A percentile compares a stretch with the other conserved stretches of the same genome.
Evolutionary conservation across 2,888 invertebrate genomes (phyloP).

Genomic region (Conops quadrifasciatus): DNA sequence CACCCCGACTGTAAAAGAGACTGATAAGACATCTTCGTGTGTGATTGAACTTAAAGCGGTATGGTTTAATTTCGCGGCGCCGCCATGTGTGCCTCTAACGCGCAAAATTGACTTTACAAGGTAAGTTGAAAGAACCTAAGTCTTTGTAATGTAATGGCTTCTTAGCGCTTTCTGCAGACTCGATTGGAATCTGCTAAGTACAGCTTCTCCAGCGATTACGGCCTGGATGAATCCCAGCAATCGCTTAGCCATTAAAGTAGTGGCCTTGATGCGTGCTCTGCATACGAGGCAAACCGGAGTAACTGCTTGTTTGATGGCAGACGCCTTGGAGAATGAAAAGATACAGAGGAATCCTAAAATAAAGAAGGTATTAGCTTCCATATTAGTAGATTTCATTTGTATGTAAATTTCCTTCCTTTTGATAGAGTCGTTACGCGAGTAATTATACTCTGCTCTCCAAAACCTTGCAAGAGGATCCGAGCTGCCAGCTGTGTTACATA

Average conservation of each 20-base stretch:
- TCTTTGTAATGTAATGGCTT: neutral
- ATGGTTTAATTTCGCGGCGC: slow-evolving; percentile 98
- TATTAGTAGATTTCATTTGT: neutral
- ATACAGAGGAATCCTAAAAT: slow-evolving; percentile 67
- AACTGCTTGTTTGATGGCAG: slow-evolving; percentile 94
- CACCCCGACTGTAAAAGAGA: slow-evolving; percentile 72
- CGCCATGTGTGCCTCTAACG: slow-evolving; percentile 92
- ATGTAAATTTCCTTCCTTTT: slow-evolving; percentile 19
- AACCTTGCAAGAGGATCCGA: slow-evolving; percentile 94
- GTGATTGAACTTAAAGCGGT: slow-evolving; percentile 88
- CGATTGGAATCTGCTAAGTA: slow-evolving; percentile 96
- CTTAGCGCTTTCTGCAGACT: slow-evolving; percentile 66
- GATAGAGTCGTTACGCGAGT: slow-evolving; percentile 84
- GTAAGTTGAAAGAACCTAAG: slow-evolving; percentile 60
- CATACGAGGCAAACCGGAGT: slow-evolving; percentile 84
- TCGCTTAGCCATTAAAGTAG: slow-evolving; percentile 84
- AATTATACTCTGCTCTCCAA: slow-evolving; percentile 87
- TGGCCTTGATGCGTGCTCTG: slow-evolving; percentile 81
- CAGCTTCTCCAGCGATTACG: slow-evolving; percentile 95
- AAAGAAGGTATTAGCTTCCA: slow-evolving; percentile 55
- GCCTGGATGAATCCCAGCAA: slow-evolving; percentile 98
- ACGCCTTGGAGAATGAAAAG: slow-evolving; percentile 87
- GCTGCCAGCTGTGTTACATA: slow-evolving; percentile 90
- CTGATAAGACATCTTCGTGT: slow-evolving; percentile 80
- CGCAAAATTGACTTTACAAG: slow-evolving; percentile 93